A percentile compares a stretch with the other conserved stretches of the same genome.
Evolutionary conservation across 2,113 vertebrate species (phyloP).

Genomic region (Hucho hucho): DNA sequence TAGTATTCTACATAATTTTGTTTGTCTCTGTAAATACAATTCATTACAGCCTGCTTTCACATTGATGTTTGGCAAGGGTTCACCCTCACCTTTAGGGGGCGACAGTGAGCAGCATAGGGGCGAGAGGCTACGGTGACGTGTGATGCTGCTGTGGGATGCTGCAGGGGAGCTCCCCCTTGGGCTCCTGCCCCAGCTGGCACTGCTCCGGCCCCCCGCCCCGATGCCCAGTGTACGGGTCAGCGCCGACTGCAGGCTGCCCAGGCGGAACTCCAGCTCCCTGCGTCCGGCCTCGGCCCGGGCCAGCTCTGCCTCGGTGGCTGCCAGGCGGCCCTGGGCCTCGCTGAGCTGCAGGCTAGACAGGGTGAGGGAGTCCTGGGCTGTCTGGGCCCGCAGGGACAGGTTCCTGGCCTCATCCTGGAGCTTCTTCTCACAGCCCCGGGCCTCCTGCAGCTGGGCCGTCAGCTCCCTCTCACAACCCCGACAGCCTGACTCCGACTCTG

Average conservation of each 20-base stretch:
- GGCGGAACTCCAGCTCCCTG: conserved; percentile 78
- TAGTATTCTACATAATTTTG: too few relatives aligned
- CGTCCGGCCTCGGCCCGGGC: conserved; percentile 76
- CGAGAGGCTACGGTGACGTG: conserved; percentile 68
- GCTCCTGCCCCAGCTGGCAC: conserved; percentile 57
- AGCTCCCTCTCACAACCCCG: conserved; percentile 80
- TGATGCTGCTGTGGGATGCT: conserved; percentile 23
- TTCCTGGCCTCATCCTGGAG: conserved; percentile 81
- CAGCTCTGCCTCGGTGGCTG: conserved; percentile 85
- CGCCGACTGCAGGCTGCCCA: conserved; percentile 83
- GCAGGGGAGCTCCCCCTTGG: conserved; percentile 51
- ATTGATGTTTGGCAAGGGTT: too few relatives aligned
- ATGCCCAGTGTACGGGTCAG: conserved; percentile 86
- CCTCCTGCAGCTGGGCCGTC: conserved; percentile 83
- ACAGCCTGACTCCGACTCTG: conserved; percentile 77
- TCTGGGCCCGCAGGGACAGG: conserved; percentile 79
- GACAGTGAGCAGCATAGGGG: conserved; percentile 65
- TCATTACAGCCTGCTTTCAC: too few relatives aligned
- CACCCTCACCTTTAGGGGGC: conserved; percentile 68
- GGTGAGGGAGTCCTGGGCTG: conserved; percentile 57
- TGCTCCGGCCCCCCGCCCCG: conserved; percentile 44
- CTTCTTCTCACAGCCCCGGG: conserved; percentile 80
- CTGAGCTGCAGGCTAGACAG: conserved; percentile 83
- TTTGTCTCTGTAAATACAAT: too few relatives aligned
- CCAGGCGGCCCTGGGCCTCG: conserved; percentile 83